These are phyloP conservation scores for Baryphthengus martii DNA, from an alignment of 2,113 vertebrate species.

Conservation along the genomic window DNA sequence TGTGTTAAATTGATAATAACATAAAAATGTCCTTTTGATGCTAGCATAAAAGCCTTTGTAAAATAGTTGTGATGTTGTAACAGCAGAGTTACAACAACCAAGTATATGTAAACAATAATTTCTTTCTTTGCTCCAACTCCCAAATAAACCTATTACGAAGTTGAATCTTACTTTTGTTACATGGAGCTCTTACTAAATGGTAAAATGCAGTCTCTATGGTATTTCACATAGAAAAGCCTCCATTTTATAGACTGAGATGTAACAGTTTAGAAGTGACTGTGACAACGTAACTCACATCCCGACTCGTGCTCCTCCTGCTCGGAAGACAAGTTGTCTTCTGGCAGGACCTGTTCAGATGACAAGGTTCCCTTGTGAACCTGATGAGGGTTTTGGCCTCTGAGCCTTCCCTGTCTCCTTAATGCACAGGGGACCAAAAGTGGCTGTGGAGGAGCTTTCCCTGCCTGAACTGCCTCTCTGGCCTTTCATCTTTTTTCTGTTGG, in stretches of 20 bases:
- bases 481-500: background rate
- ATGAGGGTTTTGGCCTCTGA: background rate
- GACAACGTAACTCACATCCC: background rate
- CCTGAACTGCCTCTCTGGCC: background rate
- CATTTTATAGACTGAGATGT: fast-evolving
- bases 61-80: fast-evolving
- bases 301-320: background rate
- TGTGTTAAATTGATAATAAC: fast-evolving
- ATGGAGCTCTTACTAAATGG: fast-evolving
- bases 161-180: background rate
- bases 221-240: background rate
- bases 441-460: background rate
- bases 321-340: background rate
- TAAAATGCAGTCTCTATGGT: background rate
- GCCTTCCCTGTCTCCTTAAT: background rate
- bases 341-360: background rate
- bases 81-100: background rate
- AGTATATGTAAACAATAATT: background rate
- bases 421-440: background rate
- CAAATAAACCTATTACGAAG: background rate
- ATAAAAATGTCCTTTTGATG: fast-evolving
- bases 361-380: background rate
- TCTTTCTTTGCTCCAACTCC: background rate
- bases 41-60: fast-evolving
- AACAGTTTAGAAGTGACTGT: background rate